Percentiles rank a stretch among this genome's conserved stretches.
Evolutionary conservation across 2,797 vertebrate species (phyloP).

Genomic region (Rachycentron canadum): DNA sequence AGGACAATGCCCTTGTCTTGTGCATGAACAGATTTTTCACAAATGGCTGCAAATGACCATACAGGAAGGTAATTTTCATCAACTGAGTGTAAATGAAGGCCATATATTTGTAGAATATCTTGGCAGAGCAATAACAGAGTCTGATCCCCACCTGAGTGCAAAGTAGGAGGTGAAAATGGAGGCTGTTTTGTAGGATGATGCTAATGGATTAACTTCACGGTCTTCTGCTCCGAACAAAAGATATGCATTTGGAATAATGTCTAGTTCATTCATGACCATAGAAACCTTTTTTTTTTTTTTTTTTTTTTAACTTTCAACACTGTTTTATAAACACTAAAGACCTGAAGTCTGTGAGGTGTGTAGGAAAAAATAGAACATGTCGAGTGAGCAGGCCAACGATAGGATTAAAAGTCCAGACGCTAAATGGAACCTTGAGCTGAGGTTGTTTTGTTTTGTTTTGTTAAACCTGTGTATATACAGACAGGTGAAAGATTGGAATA

Average conservation of each 20-base stretch:
- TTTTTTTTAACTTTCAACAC: not conserved
- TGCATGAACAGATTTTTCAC: constrained; percentile 17
- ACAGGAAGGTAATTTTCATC: constrained; percentile 27
- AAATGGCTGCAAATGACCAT: constrained; percentile 16
- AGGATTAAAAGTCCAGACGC: not conserved
- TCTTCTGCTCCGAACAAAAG: not conserved
- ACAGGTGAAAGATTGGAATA: not conserved
- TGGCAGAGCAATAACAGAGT: constrained; percentile 23
- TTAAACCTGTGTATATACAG: not conserved
- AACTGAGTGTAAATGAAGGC: constrained; percentile 31
- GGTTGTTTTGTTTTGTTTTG: not conserved
- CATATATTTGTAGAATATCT: constrained; percentile 16
- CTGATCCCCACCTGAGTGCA: constrained; percentile 9
- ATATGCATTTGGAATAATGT: not conserved
- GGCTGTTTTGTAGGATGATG: not conserved
- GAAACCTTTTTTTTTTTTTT: too few species aligned
- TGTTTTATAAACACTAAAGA: too few species aligned
- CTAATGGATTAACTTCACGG: constrained; percentile 8
- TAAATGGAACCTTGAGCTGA: not conserved
- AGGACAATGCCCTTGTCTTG: not conserved
- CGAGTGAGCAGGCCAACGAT: not conserved
- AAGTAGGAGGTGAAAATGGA: constrained; percentile 22
- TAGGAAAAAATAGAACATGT: not conserved
- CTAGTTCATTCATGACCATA: not conserved
- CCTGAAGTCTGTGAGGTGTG: not conserved